Percentiles rank a stretch among this genome's conserved stretches.
phyloP scores from a whole-genome alignment of 2,888 invertebrate genomes.

The Rhagium mordax region DNA sequence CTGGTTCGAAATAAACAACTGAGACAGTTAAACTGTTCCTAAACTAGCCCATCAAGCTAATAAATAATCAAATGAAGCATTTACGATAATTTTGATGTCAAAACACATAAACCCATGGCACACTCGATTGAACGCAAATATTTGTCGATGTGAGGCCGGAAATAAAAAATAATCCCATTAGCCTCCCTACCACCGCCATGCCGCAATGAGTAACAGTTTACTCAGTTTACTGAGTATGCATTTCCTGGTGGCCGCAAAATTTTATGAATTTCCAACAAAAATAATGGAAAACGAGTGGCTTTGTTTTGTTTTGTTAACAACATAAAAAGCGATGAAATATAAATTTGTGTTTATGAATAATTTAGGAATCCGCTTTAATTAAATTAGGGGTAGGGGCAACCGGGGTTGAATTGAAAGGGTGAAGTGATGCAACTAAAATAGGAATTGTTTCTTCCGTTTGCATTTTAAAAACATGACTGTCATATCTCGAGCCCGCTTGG shows the following conservation, averaged over 20 bases:
- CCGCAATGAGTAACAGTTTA: neutral
- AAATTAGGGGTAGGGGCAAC: neutral
- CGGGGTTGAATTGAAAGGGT: no score
- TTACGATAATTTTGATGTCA: neutral
- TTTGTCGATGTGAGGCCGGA: neutral
- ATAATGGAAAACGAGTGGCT: neutral
- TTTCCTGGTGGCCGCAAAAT: neutral
- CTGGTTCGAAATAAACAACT: no score
- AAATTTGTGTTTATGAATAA: no score
- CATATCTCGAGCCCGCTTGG: no score
- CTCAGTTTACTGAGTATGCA: slow-evolving; percentile 9
- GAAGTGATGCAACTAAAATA: no score
- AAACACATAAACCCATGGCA: neutral
- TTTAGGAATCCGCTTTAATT: neutral
- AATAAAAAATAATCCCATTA: slow-evolving; percentile 15
- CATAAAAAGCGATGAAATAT: neutral
- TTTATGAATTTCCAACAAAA: slow-evolving; percentile 7
- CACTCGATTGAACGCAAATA: slow-evolving; percentile 1
- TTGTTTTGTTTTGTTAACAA: neutral
- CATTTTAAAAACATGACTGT: no score
- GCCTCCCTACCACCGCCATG: neutral
- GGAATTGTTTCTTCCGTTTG: no score
- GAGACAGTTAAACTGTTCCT: no score
- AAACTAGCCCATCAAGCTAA: no score
- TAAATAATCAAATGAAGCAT: no score